Evolutionary conservation across 1,140 invertebrate species (phyloP), one percentile per base, ranked within the genome.

Genomic region (Kradibia gibbosae): DNA sequence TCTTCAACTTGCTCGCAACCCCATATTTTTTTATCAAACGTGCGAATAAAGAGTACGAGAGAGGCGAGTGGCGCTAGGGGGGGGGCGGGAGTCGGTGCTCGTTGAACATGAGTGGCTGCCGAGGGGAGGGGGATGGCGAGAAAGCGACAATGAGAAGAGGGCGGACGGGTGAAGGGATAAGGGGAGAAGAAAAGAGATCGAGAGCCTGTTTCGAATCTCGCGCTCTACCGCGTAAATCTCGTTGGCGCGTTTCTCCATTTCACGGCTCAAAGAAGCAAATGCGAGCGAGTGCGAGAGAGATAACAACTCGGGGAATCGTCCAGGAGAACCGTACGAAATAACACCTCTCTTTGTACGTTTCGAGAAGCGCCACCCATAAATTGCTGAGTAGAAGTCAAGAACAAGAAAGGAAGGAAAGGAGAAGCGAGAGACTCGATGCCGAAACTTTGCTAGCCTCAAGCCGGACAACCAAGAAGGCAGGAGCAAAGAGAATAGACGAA

Each of bases 351-450:
- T 86, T 86, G 85, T 85, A 84, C 78, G 76, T 80, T 78, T 78
- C 57, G 83, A 85, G 88, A 89, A 90, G 90, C 89, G 90, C 90
- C 90, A 89, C 85, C 89, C 88, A 91, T 91, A 91, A 91, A 90
- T 90, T 88, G 88, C 86, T 86, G 83, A 85, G 85, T 84, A 83
- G 87, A 88, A 88, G 34, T 45, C 42, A 17, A 57, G 45, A 74
- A 13, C 31, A 50, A 48, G 57, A 77, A 15, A 42, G 57, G 31
- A 73, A 20, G 45, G 65, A 78, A 62, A 53, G 42, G 31, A 10
- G 20, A n/a, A 20, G 70, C 60, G 34, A 22, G n/a, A 39, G 67
- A 70, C 22, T 42, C 36, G 39, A 42, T 28, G 65, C 50, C 50
- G 65, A 77, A 78, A 50, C 76, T 78, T 78, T 1, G 39, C 74